Percentiles rank a stretch among this genome's conserved stretches.
Conservation (phyloP, 2,113 vertebrate species). For the Petrocephalus microphthalmus region DNA sequence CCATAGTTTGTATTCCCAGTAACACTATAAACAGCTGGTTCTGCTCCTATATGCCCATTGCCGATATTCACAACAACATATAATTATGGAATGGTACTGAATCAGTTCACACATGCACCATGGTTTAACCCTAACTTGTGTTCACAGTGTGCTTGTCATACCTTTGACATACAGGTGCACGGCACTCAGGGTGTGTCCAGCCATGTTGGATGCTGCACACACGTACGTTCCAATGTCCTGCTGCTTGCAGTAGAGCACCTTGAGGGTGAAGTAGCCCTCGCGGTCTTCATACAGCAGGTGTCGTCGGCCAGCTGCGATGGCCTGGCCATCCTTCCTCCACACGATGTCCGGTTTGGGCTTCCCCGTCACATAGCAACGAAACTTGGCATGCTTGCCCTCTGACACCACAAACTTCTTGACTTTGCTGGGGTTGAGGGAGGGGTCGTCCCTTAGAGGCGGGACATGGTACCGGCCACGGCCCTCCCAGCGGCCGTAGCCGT, state of each 20-base stretch:
- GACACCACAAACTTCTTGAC: constrained; percentile 76
- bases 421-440: constrained; percentile 49
- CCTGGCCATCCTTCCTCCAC: constrained; percentile 82
- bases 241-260: constrained; percentile 88
- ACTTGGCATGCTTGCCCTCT: constrained; percentile 90
- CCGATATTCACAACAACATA: not conserved
- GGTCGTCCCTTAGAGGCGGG: constrained; percentile 36
- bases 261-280: constrained; percentile 90
- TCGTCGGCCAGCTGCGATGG: constrained; percentile 64
- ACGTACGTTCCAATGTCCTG: constrained; percentile 83
- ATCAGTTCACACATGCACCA: not conserved
- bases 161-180: constrained; percentile 89
- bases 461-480: constrained; percentile 29
- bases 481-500: constrained; percentile 38
- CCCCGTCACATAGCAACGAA: constrained; percentile 87
- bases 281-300: constrained; percentile 86
- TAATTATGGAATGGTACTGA: not conserved
- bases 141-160: constrained; percentile 41
- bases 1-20: not conserved
- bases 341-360: constrained; percentile 92
- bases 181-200: constrained; percentile 85
- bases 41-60: not conserved
- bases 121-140: not conserved
- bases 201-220: constrained; percentile 81
- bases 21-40: not conserved